Conservation (phyloP, 2,888 invertebrate species). For the Caenorhabditis angaria region DNA sequence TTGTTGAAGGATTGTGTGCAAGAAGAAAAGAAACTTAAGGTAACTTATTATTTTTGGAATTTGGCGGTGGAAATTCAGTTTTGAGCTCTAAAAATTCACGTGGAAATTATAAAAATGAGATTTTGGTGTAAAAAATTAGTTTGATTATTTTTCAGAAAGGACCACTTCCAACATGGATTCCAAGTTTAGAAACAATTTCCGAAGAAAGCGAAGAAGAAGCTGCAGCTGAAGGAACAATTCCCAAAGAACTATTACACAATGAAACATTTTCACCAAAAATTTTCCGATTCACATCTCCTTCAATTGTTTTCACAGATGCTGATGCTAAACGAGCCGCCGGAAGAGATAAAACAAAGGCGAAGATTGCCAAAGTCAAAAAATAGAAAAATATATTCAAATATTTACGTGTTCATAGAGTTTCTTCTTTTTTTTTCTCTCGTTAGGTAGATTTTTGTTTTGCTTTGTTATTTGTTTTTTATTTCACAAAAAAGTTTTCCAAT, state of each 20-base stretch:
- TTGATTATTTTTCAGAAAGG: slow-evolving; percentile 33
- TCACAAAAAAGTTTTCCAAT: too few relatives aligned
- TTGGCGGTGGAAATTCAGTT: background rate
- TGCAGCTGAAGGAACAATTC: slow-evolving; percentile 13
- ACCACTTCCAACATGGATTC: slow-evolving; percentile 65
- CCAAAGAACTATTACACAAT: slow-evolving; percentile 28
- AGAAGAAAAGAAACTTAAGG: slow-evolving; percentile 55
- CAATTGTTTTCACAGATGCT: slow-evolving; percentile 63
- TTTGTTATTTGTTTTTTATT: slow-evolving; percentile 10
- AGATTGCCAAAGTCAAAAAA: slow-evolving; percentile 71
- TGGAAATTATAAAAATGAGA: too few relatives aligned
- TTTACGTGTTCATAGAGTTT: slow-evolving; percentile 4
- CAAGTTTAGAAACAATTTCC: slow-evolving; percentile 50
- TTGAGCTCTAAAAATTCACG: too few relatives aligned
- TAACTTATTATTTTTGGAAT: slow-evolving; percentile 22
- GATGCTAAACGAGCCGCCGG: slow-evolving; percentile 63
- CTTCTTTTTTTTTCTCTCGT: too few relatives aligned
- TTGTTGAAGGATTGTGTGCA: slow-evolving; percentile 65
- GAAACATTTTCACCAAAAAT: slow-evolving; percentile 30
- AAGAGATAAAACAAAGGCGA: slow-evolving; percentile 68
- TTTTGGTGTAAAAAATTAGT: too few relatives aligned
- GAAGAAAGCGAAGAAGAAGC: slow-evolving; percentile 50
- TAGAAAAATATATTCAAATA: too few relatives aligned
- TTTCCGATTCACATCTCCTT: slow-evolving; percentile 62
- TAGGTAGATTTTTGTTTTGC: slow-evolving; percentile 7